Conservation (phyloP, 1,140 invertebrate species). For the Stratiolaelaps scimitus region DNA sequence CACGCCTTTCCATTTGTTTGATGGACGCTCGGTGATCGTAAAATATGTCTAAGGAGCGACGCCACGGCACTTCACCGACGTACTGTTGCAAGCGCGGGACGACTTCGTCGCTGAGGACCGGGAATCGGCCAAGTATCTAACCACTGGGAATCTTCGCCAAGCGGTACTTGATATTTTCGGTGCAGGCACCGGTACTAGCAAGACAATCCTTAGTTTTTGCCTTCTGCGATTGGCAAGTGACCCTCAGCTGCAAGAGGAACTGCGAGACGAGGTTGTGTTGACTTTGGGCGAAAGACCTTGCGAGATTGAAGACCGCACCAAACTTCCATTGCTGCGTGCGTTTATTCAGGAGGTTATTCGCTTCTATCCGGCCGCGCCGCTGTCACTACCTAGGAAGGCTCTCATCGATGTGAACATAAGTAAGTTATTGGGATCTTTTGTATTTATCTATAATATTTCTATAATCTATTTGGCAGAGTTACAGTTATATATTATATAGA, state of each 20-base stretch:
- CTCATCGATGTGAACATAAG: not conserved
- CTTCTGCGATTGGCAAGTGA: not conserved
- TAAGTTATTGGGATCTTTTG: not conserved
- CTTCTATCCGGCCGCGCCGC: conserved; percentile 7
- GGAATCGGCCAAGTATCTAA: conserved; percentile 5
- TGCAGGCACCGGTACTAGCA: conserved; percentile 7
- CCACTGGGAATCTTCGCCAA: conserved; percentile 1
- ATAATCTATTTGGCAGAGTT: too few relatives aligned
- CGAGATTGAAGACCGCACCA: not conserved
- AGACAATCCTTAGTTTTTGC: not conserved
- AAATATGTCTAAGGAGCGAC: too few relatives aligned
- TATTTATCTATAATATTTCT: not conserved
- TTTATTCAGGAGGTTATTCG: conserved; percentile 4
- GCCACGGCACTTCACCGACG: not conserved
- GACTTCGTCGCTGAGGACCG: conserved; percentile 21
- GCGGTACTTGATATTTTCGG: conserved; percentile 6
- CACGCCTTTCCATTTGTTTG: too few relatives aligned
- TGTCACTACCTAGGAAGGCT: too few relatives aligned
- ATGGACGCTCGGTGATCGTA: too few relatives aligned
- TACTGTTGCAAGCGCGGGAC: not conserved
- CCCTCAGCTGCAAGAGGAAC: not conserved
- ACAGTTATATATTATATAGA: too few relatives aligned
- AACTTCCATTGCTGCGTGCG: not conserved
- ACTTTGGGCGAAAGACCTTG: not conserved
- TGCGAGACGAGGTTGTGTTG: not conserved